Evolutionary conservation across 2,797 vertebrate genomes (phyloP).

Genomic region (Gallinago stenura): DNA sequence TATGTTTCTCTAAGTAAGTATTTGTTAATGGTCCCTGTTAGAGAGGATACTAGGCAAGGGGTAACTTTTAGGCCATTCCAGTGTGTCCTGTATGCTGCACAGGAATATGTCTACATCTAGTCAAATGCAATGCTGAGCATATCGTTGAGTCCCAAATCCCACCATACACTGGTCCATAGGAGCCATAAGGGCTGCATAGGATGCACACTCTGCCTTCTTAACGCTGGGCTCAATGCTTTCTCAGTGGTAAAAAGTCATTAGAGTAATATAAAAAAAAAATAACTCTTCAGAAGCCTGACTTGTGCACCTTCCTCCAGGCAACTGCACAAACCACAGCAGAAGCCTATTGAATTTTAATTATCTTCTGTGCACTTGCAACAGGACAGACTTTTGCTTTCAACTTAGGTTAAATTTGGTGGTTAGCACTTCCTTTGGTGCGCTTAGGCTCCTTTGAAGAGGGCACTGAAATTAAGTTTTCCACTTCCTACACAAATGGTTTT

Average conservation of each 20-base stretch:
- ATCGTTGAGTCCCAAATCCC: neutral
- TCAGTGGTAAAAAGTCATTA: neutral
- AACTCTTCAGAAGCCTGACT: neutral
- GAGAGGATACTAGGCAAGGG: neutral
- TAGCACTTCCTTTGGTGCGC: neutral
- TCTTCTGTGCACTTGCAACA: neutral
- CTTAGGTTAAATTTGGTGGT: neutral
- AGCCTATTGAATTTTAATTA: neutral
- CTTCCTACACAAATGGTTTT: neutral
- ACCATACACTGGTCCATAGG: neutral
- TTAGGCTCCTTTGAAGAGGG: neutral
- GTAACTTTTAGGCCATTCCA: neutral
- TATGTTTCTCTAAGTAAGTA: neutral
- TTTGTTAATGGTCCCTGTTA: neutral
- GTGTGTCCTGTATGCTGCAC: neutral
- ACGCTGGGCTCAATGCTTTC: neutral
- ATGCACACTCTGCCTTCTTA: neutral
- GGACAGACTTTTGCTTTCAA: neutral
- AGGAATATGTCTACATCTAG: neutral
- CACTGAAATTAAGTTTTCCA: neutral
- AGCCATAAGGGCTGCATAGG: too few species aligned
- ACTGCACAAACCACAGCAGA: neutral
- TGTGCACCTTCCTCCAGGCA: neutral
- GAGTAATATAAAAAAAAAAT: neutral
- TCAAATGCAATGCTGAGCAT: neutral